Percentiles rank a stretch among this genome's conserved stretches.
These are phyloP conservation scores for Meteorus colon DNA, from an alignment of 2,888 invertebrate genomes.

Conservation along the genomic window DNA sequence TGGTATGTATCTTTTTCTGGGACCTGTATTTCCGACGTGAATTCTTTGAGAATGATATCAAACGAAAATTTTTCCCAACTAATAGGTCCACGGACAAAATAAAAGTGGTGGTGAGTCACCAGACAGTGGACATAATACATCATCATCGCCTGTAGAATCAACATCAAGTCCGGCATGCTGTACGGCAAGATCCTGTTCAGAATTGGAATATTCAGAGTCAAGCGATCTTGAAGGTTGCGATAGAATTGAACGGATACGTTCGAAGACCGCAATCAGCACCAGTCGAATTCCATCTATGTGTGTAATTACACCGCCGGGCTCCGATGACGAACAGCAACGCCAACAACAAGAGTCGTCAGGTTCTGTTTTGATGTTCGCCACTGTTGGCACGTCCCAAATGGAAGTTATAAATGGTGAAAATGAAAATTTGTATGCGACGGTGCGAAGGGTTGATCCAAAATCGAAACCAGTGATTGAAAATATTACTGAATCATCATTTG, in stretches of 20 bases:
- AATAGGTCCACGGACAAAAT: slow-evolving; percentile 71
- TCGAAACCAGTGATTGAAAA: slow-evolving; percentile 1
- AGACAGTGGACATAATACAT: slow-evolving; percentile 87
- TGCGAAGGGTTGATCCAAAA: slow-evolving; percentile 62
- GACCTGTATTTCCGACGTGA: neutral
- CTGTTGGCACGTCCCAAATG: slow-evolving; percentile 70
- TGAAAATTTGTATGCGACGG: slow-evolving; percentile 70
- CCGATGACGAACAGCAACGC: slow-evolving; percentile 84
- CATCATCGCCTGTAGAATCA: slow-evolving; percentile 86
- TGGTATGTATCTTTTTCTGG: slow-evolving; percentile 57
- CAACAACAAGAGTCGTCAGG: slow-evolving; percentile 49
- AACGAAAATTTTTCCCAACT: neutral
- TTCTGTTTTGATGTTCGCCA: slow-evolving; percentile 69
- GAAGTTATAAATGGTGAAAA: slow-evolving; percentile 71
- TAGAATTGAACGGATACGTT: slow-evolving; percentile 87
- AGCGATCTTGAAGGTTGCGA: slow-evolving; percentile 92
- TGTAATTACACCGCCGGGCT: slow-evolving; percentile 90
- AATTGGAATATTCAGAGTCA: slow-evolving; percentile 89
- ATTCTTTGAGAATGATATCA: too few relatives aligned
- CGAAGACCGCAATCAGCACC: slow-evolving; percentile 90
- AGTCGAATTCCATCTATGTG: slow-evolving; percentile 94
- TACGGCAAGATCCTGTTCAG: slow-evolving; percentile 82
- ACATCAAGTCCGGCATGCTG: slow-evolving; percentile 82
- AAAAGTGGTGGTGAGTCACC: slow-evolving; percentile 83
- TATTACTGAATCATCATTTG: neutral